Evolutionary conservation across 2,113 vertebrate species (phyloP).

Genomic region (Platichthys flesus): DNA sequence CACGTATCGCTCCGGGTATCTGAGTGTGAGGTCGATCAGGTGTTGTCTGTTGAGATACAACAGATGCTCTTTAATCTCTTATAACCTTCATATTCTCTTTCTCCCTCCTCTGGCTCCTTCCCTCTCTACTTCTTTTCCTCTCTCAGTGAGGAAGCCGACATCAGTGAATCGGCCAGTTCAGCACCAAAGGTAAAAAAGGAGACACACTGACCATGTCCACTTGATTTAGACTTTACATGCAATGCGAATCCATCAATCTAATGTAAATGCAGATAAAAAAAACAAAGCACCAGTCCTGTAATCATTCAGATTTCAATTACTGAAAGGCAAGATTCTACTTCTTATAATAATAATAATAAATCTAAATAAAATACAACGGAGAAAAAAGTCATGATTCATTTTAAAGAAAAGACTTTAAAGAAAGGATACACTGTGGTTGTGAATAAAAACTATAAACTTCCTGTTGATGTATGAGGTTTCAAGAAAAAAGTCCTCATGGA

Average conservation of each 20-base stretch:
- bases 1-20: neutral
- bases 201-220: neutral
- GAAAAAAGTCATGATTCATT: too few species aligned
- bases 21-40: neutral
- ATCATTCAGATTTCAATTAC: too few species aligned
- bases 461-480: too few species aligned
- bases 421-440: neutral
- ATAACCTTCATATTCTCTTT: neutral
- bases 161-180: slow-evolving; percentile 77
- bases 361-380: too few species aligned
- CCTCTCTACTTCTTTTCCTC: neutral
- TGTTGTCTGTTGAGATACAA: neutral
- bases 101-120: neutral
- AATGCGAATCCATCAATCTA: too few species aligned
- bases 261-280: too few species aligned
- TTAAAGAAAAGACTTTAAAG: too few species aligned
- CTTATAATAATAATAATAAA: too few species aligned
- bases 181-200: slow-evolving; percentile 89
- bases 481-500: neutral
- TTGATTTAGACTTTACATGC: neutral
- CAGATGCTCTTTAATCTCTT: neutral
- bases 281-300: too few species aligned
- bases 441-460: neutral
- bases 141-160: slow-evolving; percentile 88
- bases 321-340: too few species aligned